Evolutionary conservation across 2,888 invertebrate genomes (phyloP), one percentile per base, ranked within the genome.

Genomic region (Acutogordius australiensis): DNA sequence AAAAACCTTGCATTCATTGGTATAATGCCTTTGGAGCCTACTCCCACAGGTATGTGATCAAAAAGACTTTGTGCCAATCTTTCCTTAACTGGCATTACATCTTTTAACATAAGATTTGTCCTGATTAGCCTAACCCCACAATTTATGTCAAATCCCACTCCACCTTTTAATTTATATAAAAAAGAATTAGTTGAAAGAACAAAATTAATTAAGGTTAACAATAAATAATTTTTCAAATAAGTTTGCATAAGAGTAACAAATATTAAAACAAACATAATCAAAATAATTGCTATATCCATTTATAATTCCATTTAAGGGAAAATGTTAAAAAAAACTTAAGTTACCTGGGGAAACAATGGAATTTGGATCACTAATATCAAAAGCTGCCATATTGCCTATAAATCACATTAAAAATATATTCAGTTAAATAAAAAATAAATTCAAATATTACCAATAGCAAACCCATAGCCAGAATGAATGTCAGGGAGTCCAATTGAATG

Each of bases 1-100:
- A 63, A 66, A 64, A 64, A 70, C 68, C 67, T 78, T 0, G 90
- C 88, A 72, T 81, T 86, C 91, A 97, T 94, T 0, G 94, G 94
- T 67, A 94, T 97, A 63, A 94, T 90, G 62, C 94, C 94, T 73
- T 91, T 91, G 0, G 90, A 90, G 1, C 97, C 97, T 1, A 97
- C 94, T 27, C 97, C 97, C 0, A 97, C 97, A 23, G 97, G 97
- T 68, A 99, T 97, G 68, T 97, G 94, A 74, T 97, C 91, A 74
- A 97, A 97, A 65, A 97, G 76, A 66, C 86, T 84, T 73, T 97
- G 97, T 0, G 91, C 84, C 62, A 97, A 70, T 75, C 87, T 84
- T 72, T 97, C 94, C 76, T 87, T 87, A 1, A 90, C 78, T 1
- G 94, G 91, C 61, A 77, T 73, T 1, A 97, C 84, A 76, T 97